Evolutionary conservation across 2,113 vertebrate genomes (phyloP).

Genomic region (Lethenteron reissneri): DNA sequence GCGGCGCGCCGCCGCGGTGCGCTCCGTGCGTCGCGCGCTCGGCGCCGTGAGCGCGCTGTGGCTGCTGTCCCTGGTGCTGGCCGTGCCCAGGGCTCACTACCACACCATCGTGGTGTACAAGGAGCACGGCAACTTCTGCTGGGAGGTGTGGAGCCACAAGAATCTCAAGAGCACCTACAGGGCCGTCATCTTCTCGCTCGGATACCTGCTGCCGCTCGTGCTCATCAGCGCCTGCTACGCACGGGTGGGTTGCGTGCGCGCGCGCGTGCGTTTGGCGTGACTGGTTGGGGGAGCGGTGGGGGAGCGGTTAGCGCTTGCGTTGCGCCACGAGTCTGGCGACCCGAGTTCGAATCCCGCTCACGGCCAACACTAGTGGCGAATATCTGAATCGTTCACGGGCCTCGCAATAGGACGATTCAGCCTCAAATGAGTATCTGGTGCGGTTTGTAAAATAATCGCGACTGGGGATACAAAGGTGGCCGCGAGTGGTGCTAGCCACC

Average conservation of each 20-base stretch:
- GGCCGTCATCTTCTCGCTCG: slow-evolving; percentile 1
- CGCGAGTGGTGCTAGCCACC: too few species aligned
- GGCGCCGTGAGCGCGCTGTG: neutral
- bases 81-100: neutral
- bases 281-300: too few species aligned
- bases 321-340: too few species aligned
- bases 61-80: neutral
- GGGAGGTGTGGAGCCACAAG: neutral
- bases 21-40: neutral
- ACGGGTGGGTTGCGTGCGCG: neutral
- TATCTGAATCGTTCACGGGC: too few species aligned
- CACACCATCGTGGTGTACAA: slow-evolving; percentile 15
- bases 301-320: too few species aligned
- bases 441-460: too few species aligned
- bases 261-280: too few species aligned
- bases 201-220: slow-evolving; percentile 8
- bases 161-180: neutral
- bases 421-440: too few species aligned
- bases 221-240: slow-evolving; percentile 2
- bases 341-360: too few species aligned
- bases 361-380: too few species aligned
- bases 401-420: too few species aligned
- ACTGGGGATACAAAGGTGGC: too few species aligned
- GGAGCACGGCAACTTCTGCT: neutral
- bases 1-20: neutral